Evolutionary conservation across 2,888 invertebrate genomes (phyloP).

Genomic region (Trissoscelio sp.): DNA sequence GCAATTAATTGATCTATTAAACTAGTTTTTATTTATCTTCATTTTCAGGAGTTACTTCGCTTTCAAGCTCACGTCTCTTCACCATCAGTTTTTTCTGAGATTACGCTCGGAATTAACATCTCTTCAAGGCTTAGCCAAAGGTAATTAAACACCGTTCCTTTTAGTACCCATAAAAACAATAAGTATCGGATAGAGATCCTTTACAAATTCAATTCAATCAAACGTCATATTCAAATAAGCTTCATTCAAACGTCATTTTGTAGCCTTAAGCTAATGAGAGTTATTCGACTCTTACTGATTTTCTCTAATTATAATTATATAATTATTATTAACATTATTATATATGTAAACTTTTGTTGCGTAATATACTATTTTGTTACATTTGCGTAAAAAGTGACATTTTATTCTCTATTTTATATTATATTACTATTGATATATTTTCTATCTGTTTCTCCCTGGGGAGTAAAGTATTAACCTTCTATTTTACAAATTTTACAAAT

Average conservation of each 20-base stretch:
- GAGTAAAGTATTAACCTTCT: no score
- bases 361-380: no score
- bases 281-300: no score
- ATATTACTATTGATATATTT: no score
- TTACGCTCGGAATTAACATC: conserved; percentile 89
- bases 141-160: conserved; percentile 71
- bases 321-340: no score
- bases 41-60: conserved; percentile 88
- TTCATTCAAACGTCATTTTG: not conserved
- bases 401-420: no score
- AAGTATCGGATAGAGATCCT: not conserved
- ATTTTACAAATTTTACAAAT: no score
- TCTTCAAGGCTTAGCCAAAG: conserved; percentile 81
- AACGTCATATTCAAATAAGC: not conserved
- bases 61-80: conserved; percentile 90
- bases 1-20: conserved; percentile 14
- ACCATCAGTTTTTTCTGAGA: conserved; percentile 90
- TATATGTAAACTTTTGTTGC: no score
- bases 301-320: no score
- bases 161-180: conserved; percentile 22
- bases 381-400: no score
- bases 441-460: no score
- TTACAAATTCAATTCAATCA: conserved; percentile 8
- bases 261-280: no score
- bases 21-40: conserved; percentile 59